A percentile compares a stretch with the other conserved stretches of the same genome.
These are phyloP conservation scores for Carpatolechia fugitivella DNA, from an alignment of 2,888 invertebrate species.

Conservation along the genomic window DNA sequence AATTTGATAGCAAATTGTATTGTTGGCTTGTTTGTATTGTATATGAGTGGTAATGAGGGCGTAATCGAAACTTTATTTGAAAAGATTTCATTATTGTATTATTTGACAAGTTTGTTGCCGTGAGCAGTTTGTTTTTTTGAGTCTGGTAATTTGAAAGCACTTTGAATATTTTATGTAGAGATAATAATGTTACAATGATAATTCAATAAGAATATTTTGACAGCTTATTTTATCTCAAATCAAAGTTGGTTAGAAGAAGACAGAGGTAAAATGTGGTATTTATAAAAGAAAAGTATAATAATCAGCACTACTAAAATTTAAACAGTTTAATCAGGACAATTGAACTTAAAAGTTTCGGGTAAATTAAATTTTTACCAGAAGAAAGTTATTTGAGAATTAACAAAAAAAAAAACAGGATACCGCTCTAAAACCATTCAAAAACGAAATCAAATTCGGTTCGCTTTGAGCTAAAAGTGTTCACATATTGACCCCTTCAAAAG, in stretches of 20 bases:
- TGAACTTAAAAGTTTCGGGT: too few relatives aligned
- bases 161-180: too few relatives aligned
- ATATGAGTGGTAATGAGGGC: background rate
- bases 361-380: too few relatives aligned
- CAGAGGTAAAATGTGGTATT: too few relatives aligned
- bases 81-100: constrained; percentile 1
- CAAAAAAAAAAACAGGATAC: background rate
- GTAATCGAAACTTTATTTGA: constrained; percentile 10
- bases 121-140: background rate
- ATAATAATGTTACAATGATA: too few relatives aligned
- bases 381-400: background rate
- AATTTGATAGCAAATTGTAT: constrained; percentile 16
- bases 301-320: too few relatives aligned
- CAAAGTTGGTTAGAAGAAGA: too few relatives aligned
- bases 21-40: constrained; percentile 1
- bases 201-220: too few relatives aligned
- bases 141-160: too few relatives aligned
- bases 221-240: too few relatives aligned
- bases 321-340: too few relatives aligned
- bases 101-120: background rate
- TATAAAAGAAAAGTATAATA: too few relatives aligned
- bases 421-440: background rate
- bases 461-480: constrained; percentile 7
- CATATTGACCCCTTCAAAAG: constrained; percentile 8
- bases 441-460: background rate